phyloP scores from a whole-genome alignment of 2,888 invertebrate species.

The Cistogaster globosa region DNA sequence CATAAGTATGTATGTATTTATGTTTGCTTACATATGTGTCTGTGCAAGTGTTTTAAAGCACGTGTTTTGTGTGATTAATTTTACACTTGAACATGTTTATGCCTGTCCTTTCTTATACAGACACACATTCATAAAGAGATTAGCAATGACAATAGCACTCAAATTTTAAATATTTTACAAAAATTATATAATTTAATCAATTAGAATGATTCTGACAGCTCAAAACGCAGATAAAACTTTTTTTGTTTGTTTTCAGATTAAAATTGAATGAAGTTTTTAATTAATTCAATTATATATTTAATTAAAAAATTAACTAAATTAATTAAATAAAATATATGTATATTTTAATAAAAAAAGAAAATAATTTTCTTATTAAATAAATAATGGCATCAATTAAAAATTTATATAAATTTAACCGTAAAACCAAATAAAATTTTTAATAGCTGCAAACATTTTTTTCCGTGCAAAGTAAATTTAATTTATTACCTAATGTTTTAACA shows the following conservation, averaged over 20 bases:
- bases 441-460: too few relatives aligned
- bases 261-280: too few relatives aligned
- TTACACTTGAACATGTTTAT: conserved; percentile 22
- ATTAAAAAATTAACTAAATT: too few relatives aligned
- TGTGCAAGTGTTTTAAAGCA: conserved; percentile 34
- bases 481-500: conserved; percentile 1
- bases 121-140: neutral
- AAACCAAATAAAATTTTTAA: too few relatives aligned
- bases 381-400: too few relatives aligned
- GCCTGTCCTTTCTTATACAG: neutral
- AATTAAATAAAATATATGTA: too few relatives aligned
- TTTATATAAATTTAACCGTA: too few relatives aligned
- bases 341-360: too few relatives aligned
- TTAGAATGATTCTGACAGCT: conserved; percentile 18
- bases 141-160: conserved; percentile 16
- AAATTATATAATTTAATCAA: conserved; percentile 21
- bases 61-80: conserved; percentile 65
- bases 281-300: too few relatives aligned
- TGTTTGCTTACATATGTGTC: neutral
- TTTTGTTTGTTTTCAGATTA: too few relatives aligned
- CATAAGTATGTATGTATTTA: neutral
- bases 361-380: too few relatives aligned
- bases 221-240: neutral
- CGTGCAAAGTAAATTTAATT: conserved; percentile 13
- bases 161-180: conserved; percentile 8